Evolutionary conservation across 2,888 invertebrate species (phyloP).

Genomic region (Clanis bilineata): DNA sequence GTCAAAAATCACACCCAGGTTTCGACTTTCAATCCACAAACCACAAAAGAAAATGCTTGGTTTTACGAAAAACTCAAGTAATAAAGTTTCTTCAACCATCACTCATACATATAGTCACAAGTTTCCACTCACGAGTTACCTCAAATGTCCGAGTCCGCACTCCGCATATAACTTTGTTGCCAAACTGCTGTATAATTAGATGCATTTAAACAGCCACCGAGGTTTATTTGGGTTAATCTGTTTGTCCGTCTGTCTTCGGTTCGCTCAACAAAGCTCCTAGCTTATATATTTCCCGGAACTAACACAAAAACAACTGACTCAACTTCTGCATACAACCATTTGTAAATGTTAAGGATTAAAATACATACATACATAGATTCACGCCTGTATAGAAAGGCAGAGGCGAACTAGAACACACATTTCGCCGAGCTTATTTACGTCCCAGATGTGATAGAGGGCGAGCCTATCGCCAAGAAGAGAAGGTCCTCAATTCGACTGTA

Average conservation of each 20-base stretch:
- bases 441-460: too few species aligned
- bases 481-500: too few species aligned
- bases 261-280: not conserved
- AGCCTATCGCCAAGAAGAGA: too few species aligned
- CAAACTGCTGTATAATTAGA: constrained; percentile 26
- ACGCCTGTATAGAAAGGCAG: too few species aligned
- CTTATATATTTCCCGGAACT: constrained; percentile 3
- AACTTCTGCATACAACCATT: not conserved
- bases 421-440: too few species aligned
- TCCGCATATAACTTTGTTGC: not conserved
- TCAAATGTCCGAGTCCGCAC: not conserved
- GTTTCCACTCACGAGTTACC: too few species aligned
- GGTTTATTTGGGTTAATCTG: constrained; percentile 32
- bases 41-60: too few species aligned
- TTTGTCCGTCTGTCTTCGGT: constrained; percentile 20
- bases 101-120: not conserved
- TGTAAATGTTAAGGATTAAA: not conserved
- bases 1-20: too few species aligned
- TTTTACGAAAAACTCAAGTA: too few species aligned
- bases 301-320: not conserved
- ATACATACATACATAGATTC: too few species aligned
- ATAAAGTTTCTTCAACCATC: not conserved
- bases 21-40: too few species aligned
- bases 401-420: too few species aligned
- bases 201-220: constrained; percentile 23